Evolutionary conservation across 2,888 invertebrate species (phyloP), one percentile per base, ranked within the genome.

Genomic region (Andrena flavipes): DNA sequence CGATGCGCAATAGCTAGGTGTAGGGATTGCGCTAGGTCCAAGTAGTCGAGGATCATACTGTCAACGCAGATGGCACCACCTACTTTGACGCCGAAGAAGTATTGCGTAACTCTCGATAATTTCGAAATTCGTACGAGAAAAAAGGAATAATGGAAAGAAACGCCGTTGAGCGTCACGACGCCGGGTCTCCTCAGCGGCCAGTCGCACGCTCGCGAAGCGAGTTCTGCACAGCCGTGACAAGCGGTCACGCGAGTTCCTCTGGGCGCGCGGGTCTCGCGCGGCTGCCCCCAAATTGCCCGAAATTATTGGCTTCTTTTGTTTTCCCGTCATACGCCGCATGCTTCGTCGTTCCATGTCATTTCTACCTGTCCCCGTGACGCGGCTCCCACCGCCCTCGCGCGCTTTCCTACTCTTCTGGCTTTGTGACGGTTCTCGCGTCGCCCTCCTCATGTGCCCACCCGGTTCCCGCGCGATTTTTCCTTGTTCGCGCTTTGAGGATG

Each of bases 261-360:
- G 67, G 65, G 68, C 79, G 76, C 90, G 84, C 82, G 91, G 84
- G 93, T 93, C 89, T 92, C 93, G 93, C 92, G 91, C 92, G 90
- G 92, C 93, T 94, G 93, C 93, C 80, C 89, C 88, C 92, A 94
- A 93, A 94, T 94, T 93, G 92, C 92, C 90, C 91, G 90, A 93
- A 93, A 94, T 94, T 94, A 93, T 93, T 93, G 93, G 93, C 91
- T 92, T 93, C 93, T 93, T 93, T 93, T 94, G 93, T 94, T 93
- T 93, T 92, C 91, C 89, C 92, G 93, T 94, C 93, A 92, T 92
- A 93, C 91, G 80, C 91, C 91, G 91, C 90, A 88, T 90, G 90
- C 90, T 84, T 82, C 88, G 86, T 73, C 88, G 90, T 92, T 91
- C 89, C 91, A 91, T 92, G 91, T 92, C 91, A 91, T 91, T 92